phyloP scores from a whole-genome alignment of 2,113 vertebrate genomes.

The Perca flavescens region DNA sequence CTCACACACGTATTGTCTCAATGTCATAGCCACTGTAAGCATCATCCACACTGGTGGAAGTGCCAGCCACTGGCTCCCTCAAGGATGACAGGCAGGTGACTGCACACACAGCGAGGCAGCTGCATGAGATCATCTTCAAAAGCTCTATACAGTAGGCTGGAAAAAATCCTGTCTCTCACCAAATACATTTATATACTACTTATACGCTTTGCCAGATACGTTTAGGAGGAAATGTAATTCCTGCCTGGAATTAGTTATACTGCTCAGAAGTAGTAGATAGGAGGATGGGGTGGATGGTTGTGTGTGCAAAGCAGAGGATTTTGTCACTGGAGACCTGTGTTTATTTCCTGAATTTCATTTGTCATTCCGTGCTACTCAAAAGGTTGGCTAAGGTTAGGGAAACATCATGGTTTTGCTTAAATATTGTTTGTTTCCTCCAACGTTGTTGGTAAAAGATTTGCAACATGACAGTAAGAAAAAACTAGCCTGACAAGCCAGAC shows the following conservation, averaged over 20 bases:
- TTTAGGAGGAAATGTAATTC: slow-evolving; percentile 2
- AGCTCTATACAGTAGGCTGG: slow-evolving; percentile 3
- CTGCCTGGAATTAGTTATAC: slow-evolving; percentile 17
- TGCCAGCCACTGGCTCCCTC: slow-evolving; percentile 57
- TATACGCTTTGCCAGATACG: slow-evolving; percentile 1
- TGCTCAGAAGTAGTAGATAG: neutral
- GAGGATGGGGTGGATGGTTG: neutral
- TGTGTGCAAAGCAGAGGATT: neutral
- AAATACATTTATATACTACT: slow-evolving; percentile 10
- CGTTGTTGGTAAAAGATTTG: neutral
- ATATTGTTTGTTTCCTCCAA: neutral
- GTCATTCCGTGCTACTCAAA: neutral
- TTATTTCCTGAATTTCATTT: neutral
- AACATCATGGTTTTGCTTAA: neutral
- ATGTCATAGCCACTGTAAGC: slow-evolving; percentile 50
- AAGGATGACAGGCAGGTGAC: slow-evolving; percentile 64
- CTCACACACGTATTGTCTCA: slow-evolving; percentile 19
- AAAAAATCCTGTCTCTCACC: slow-evolving; percentile 14
- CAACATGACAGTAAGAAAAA: neutral
- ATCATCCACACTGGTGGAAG: slow-evolving; percentile 50
- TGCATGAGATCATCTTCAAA: slow-evolving; percentile 40
- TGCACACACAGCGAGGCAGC: slow-evolving; percentile 45
- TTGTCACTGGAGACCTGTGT: neutral
- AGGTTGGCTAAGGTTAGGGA: too few species aligned
- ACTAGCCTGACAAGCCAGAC: too few species aligned